These are phyloP conservation scores for Zygaena filipendulae DNA, from an alignment of 2,888 invertebrate species.

Conservation along the genomic window DNA sequence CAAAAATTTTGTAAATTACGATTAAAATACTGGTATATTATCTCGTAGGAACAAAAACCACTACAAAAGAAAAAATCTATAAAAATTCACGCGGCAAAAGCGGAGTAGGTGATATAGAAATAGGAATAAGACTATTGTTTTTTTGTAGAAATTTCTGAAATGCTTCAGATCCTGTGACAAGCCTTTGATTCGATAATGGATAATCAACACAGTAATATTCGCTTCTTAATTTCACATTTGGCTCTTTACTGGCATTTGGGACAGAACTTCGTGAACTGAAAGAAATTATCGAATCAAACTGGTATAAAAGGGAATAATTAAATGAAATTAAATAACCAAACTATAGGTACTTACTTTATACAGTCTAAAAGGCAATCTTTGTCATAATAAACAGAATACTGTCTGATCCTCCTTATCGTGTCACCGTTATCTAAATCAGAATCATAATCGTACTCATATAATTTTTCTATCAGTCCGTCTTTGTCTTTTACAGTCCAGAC, in stretches of 20 bases:
- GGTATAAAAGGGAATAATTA: too few relatives aligned
- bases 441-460: conserved; percentile 45
- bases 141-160: conserved; percentile 40
- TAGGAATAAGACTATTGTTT: conserved; percentile 24
- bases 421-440: conserved; percentile 40
- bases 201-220: too few relatives aligned
- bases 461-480: conserved; percentile 48
- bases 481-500: conserved; percentile 55
- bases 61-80: too few relatives aligned
- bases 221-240: too few relatives aligned
- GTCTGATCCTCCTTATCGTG: conserved; percentile 39
- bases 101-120: conserved; percentile 11
- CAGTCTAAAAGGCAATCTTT: conserved; percentile 48
- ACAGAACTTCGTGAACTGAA: conserved; percentile 8
- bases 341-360: conserved; percentile 31
- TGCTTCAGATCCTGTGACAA: conserved; percentile 42
- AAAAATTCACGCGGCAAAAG: too few relatives aligned
- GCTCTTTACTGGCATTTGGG: too few relatives aligned
- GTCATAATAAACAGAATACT: conserved; percentile 53
- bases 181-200: conserved; percentile 22
- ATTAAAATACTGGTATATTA: too few relatives aligned
- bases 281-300: too few relatives aligned
- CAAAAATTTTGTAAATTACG: too few relatives aligned
- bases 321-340: neutral
- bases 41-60: too few relatives aligned